Evolutionary conservation across 2,888 invertebrate species (phyloP), one percentile per base, ranked within the genome.

Genomic region (Andrena trimmerana): DNA sequence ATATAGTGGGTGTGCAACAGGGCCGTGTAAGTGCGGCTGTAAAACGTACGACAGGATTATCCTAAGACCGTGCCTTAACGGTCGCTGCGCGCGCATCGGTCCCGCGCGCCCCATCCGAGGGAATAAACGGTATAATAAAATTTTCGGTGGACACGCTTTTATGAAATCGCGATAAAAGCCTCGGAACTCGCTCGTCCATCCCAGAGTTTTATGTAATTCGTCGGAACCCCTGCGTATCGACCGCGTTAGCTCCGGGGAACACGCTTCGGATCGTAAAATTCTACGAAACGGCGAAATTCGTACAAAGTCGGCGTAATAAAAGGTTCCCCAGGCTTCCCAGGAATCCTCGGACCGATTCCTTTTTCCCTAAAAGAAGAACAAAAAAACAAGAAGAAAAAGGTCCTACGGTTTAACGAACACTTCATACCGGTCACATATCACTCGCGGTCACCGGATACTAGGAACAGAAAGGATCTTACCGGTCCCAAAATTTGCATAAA

Each of bases 1-100:
- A 5, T 20, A 7, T 29, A 60, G 80, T 81, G 78, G 78, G 79
- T 85, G 86, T 75, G 81, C 70, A 69, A 71, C 54, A 52, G 67
- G 62, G 48, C 48, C 66, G 74, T 79, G 74, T 79, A 86, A 86
- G 80, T 68, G 80, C 73, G 77, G 66, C 78, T 70, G 83, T 83
- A 79, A 87, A 83, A 79, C 78, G 78, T 73, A 80, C 69, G 78
- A 83, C 83, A 78, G 78, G 83, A 86, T 84, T 81, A 83, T 83
- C 78, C 83, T 83, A 78, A 83, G 83, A 83, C 69, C 74, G 83
- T 74, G 78, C 48, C 83, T 74, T 74, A 83, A 83, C 76, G 54
- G 80, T 63, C 67, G 5, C 36, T 6, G 59, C 42, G 24, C 42
- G 82, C 63, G 68, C 71, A 59, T 75, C 42, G 42, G 16, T 33